These are phyloP conservation scores for Hozukius guyotensis DNA, from an alignment of 2,797 vertebrate species.

Conservation along the genomic window DNA sequence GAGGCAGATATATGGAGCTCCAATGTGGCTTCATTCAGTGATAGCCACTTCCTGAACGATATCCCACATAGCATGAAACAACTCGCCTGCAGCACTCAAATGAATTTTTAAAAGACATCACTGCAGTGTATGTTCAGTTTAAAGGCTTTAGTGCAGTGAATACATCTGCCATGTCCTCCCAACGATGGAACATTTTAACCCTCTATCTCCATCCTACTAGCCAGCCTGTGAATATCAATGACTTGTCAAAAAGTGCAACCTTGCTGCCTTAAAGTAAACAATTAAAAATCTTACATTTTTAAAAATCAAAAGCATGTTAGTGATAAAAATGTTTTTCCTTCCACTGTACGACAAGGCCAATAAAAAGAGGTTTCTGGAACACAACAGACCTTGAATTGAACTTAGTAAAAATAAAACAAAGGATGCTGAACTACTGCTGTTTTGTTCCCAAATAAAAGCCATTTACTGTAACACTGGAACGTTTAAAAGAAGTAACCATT, in stretches of 20 bases:
- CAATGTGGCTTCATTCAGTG: background rate
- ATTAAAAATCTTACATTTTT: background rate
- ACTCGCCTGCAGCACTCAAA: background rate
- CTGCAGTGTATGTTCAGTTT: background rate
- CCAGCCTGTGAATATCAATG: background rate
- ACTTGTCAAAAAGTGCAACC: background rate
- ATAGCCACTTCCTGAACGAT: background rate
- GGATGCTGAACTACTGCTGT: background rate
- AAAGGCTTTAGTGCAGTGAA: background rate
- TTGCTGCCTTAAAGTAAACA: background rate
- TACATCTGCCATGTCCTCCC: background rate
- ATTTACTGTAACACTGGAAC: background rate
- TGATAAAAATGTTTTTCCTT: background rate
- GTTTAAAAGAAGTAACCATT: background rate
- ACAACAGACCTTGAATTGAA: background rate
- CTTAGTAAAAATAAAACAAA: background rate
- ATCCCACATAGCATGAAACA: background rate
- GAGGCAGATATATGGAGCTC: background rate
- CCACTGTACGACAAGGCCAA: background rate
- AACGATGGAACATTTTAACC: background rate
- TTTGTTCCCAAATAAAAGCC: background rate
- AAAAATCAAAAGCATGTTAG: background rate
- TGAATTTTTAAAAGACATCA: background rate
- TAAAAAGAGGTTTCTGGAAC: background rate
- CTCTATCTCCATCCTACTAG: background rate